phyloP scores from a whole-genome alignment of 2,113 vertebrate genomes.

The Macquaria ambigua region DNA sequence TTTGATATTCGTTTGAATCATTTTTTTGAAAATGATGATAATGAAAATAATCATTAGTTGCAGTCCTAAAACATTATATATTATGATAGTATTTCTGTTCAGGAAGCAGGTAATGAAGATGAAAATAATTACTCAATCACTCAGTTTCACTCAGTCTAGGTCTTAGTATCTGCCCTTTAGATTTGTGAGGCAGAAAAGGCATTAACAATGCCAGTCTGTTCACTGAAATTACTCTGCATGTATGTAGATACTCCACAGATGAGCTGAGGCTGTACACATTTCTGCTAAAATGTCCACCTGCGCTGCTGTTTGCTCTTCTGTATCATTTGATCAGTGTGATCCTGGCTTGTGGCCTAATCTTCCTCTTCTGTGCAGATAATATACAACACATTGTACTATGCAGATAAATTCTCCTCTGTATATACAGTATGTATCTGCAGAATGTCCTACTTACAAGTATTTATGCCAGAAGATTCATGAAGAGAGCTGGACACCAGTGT shows the following conservation, averaged over 20 bases:
- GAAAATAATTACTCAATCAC: background rate
- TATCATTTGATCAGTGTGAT: slow-evolving; percentile 6
- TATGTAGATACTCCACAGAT: slow-evolving; percentile 3
- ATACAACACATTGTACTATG: background rate
- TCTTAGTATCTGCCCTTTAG: background rate
- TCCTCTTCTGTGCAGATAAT: slow-evolving; percentile 29
- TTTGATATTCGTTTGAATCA: no score
- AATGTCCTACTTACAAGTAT: background rate
- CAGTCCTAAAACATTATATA: background rate
- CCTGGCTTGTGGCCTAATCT: slow-evolving; percentile 5
- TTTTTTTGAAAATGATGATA: background rate
- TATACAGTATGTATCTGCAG: background rate
- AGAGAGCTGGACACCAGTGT: background rate
- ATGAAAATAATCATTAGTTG: background rate
- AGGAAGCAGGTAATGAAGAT: background rate
- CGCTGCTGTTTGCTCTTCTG: background rate
- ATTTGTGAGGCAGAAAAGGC: background rate
- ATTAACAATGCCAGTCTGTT: background rate
- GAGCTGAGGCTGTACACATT: background rate
- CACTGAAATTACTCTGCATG: slow-evolving; percentile 6
- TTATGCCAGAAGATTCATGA: background rate
- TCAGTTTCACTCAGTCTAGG: background rate
- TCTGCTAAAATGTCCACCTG: background rate
- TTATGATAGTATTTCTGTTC: background rate
- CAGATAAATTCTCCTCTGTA: background rate